Evolutionary conservation across 2,888 invertebrate genomes (phyloP).

Genomic region (Romanomermis culicivorax): DNA sequence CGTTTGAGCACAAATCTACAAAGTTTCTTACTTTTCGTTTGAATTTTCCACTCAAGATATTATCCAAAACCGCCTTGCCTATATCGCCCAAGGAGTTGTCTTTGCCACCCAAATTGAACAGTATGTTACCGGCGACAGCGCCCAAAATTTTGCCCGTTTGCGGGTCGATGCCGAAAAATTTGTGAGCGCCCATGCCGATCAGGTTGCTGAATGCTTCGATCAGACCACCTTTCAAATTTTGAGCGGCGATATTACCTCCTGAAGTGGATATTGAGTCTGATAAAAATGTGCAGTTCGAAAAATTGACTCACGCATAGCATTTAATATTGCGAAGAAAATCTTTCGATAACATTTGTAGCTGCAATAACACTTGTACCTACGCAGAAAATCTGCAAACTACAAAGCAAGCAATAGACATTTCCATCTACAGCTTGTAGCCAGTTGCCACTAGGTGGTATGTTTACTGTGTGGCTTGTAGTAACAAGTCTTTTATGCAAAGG

Average conservation of each 20-base stretch:
- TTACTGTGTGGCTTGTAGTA: too few relatives aligned
- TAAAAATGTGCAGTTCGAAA: background rate
- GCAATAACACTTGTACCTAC: background rate
- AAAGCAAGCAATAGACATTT: too few relatives aligned
- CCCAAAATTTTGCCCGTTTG: slow-evolving; percentile 22
- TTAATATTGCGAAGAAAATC: too few relatives aligned
- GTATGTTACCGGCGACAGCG: slow-evolving; percentile 23
- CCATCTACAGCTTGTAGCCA: too few relatives aligned
- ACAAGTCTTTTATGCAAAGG: too few relatives aligned
- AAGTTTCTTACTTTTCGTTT: slow-evolving; percentile 18
- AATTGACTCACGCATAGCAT: background rate
- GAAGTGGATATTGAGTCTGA: background rate
- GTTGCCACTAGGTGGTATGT: too few relatives aligned
- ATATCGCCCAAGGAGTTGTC: slow-evolving; percentile 22
- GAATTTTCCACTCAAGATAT: slow-evolving; percentile 25
- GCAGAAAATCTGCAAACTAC: background rate
- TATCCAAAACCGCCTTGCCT: slow-evolving; percentile 25
- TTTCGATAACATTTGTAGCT: too few relatives aligned
- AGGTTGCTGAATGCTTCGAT: slow-evolving; percentile 7
- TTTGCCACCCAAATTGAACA: slow-evolving; percentile 25
- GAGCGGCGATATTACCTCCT: slow-evolving; percentile 7
- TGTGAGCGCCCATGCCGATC: slow-evolving; percentile 8
- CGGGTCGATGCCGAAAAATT: slow-evolving; percentile 6
- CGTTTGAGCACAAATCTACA: too few relatives aligned
- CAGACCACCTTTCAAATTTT: slow-evolving; percentile 9